Percentiles rank a stretch among this genome's conserved stretches.
These are phyloP conservation scores for Apteryx owenii DNA, from an alignment of 2,113 vertebrate species.

Conservation along the genomic window DNA sequence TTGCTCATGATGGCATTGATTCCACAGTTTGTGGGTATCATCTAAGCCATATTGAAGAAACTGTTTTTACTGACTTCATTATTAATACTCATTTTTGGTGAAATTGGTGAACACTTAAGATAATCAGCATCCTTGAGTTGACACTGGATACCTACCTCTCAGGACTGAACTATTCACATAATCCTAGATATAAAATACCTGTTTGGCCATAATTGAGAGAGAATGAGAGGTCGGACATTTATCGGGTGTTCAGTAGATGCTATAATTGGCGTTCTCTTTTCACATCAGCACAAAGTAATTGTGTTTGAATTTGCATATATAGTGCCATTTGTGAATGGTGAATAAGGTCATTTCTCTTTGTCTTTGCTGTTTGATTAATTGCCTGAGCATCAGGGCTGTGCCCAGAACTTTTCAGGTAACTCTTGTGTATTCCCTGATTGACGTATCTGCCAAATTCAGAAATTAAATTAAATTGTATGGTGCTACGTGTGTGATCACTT, in stretches of 20 bases:
- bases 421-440: background rate
- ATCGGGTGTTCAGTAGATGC: background rate
- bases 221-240: fast-evolving
- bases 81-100: background rate
- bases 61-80: background rate
- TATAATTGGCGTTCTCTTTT: background rate
- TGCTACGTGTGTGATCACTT: background rate
- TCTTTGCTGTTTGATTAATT: background rate
- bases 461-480: background rate
- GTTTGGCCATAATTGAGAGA: background rate
- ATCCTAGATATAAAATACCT: background rate
- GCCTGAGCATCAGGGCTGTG: background rate
- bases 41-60: background rate
- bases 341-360: background rate
- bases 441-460: background rate
- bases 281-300: background rate
- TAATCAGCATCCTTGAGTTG: background rate
- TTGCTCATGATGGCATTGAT: background rate
- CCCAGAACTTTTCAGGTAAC: background rate
- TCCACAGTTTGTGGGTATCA: background rate
- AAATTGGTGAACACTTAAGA: background rate
- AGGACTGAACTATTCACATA: background rate
- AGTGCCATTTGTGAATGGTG: background rate
- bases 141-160: background rate
- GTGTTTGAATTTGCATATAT: background rate